These are phyloP conservation scores for Menura novaehollandiae DNA, from an alignment of 2,113 vertebrate species.

Conservation along the genomic window DNA sequence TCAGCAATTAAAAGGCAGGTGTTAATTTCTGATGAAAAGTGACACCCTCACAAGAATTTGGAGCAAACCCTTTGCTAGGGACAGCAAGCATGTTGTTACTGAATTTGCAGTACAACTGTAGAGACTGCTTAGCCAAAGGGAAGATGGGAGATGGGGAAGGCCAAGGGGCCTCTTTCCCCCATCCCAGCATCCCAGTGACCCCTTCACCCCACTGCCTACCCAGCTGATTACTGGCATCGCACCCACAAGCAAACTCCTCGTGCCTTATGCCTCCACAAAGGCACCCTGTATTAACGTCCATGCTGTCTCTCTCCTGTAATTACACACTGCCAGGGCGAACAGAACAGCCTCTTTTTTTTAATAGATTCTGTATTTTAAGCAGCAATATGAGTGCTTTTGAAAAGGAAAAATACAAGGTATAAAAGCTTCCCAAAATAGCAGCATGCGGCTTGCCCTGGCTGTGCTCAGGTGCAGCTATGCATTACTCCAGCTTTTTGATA, in stretches of 20 bases:
- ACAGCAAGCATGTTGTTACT: rapidly evolving
- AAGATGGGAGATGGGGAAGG: background rate
- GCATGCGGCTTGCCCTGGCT: background rate
- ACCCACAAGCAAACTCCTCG: background rate
- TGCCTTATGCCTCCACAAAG: background rate
- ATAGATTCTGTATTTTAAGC: constrained; percentile 29
- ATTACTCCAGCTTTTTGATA: constrained; percentile 23
- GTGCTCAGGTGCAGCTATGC: constrained; percentile 29
- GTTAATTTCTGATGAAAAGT: background rate
- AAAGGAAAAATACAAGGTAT: constrained; percentile 40
- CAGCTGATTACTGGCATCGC: background rate
- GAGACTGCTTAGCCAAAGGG: background rate
- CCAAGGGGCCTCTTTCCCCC: background rate
- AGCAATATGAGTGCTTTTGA: background rate
- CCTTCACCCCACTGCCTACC: rapidly evolving
- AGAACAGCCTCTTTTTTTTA: background rate
- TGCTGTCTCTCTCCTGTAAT: background rate
- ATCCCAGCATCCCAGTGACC: rapidly evolving
- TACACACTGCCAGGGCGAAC: background rate
- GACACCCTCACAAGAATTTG: background rate
- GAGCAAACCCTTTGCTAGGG: background rate
- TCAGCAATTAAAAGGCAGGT: background rate
- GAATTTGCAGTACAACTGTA: background rate
- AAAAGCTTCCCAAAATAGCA: constrained; percentile 41
- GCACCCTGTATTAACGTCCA: background rate